Evolutionary conservation across 2,797 vertebrate species (phyloP).

Genomic region (Vultur gryphus): DNA sequence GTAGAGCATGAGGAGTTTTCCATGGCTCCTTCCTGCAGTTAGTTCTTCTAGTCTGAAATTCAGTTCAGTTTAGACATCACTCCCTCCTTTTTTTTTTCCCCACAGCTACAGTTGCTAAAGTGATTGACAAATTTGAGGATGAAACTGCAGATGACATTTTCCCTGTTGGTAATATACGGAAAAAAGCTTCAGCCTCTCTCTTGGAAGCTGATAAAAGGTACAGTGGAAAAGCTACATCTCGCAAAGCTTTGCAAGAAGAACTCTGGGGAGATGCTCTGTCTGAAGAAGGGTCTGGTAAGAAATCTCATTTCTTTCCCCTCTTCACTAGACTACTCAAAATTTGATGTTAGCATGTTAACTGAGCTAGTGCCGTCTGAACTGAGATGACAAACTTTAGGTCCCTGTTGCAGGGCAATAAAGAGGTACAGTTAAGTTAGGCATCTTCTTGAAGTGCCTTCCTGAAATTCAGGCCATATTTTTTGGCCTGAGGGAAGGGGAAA

Average conservation of each 20-base stretch:
- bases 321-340: not conserved
- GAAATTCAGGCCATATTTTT: not conserved
- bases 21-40: not conserved
- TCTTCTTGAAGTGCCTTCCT: not conserved
- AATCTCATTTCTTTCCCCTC: not conserved
- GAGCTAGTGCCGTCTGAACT: not conserved
- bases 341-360: not conserved
- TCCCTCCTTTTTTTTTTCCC: not conserved
- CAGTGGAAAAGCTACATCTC: constrained; percentile 83
- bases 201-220: constrained; percentile 86
- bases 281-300: constrained; percentile 73
- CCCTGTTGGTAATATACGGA: constrained; percentile 78
- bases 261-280: constrained; percentile 70
- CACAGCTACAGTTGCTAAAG: constrained; percentile 86
- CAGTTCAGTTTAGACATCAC: not conserved
- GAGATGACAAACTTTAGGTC: not conserved
- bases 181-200: constrained; percentile 69
- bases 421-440: not conserved
- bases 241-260: constrained; percentile 78
- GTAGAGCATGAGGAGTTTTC: not conserved
- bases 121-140: constrained; percentile 84
- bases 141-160: constrained; percentile 67
- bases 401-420: not conserved
- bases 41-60: not conserved
- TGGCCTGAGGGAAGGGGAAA: not conserved